Evolutionary conservation across 2,888 invertebrate genomes (phyloP).

Genomic region (Plagodis dolabraria): DNA sequence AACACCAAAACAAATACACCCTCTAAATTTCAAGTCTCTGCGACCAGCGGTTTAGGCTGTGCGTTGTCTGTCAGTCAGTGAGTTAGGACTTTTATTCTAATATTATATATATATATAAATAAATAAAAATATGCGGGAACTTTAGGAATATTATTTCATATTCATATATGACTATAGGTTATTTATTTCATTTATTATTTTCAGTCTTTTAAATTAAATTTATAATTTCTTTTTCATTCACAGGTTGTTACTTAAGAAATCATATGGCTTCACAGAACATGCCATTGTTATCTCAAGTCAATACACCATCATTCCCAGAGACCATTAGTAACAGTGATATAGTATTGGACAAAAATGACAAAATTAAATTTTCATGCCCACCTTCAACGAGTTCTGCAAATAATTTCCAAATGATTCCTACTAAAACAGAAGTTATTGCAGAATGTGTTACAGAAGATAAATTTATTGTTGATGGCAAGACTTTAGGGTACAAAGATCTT

Average conservation of each 20-base stretch:
- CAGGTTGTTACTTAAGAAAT: conserved; percentile 16
- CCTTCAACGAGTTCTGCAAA: conserved; percentile 21
- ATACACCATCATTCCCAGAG: background rate
- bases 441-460: conserved; percentile 30
- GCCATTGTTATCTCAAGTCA: conserved; percentile 4
- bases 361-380: conserved; percentile 26
- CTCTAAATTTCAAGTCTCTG: too few relatives aligned
- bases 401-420: conserved; percentile 22
- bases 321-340: conserved; percentile 7
- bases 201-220: background rate
- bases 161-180: too few relatives aligned
- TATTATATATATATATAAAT: too few relatives aligned
- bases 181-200: background rate
- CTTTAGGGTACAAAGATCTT: conserved; percentile 26
- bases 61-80: too few relatives aligned
- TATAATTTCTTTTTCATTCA: background rate
- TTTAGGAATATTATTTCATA: background rate
- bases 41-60: too few relatives aligned
- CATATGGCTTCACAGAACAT: conserved; percentile 1
- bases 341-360: conserved; percentile 8
- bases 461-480: conserved; percentile 27
- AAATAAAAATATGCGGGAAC: background rate
- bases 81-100: too few relatives aligned
- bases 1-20: too few relatives aligned
- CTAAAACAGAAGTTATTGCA: conserved; percentile 21